These are phyloP conservation scores for Ormyrus pomaceus DNA, from an alignment of 2,888 invertebrate genomes.

Conservation along the genomic window DNA sequence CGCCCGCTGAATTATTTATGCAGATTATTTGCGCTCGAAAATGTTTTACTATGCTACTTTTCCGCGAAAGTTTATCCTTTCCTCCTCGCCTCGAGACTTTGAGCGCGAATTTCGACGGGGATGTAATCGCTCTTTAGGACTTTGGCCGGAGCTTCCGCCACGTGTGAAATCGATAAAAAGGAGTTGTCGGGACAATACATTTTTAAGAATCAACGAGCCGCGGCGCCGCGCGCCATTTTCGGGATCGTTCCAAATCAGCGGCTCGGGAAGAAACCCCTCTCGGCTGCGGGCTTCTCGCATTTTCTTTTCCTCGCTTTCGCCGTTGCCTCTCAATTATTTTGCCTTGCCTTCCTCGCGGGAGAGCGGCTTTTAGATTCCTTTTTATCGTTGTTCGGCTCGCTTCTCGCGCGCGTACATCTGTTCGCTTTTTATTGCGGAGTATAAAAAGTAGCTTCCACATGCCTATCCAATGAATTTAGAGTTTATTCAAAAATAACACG, in stretches of 20 bases:
- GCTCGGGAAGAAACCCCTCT: constrained; percentile 13
- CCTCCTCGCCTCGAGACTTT: too few species aligned
- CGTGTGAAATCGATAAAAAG: constrained; percentile 40
- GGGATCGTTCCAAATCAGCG: constrained; percentile 31
- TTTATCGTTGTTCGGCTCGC: constrained; percentile 1
- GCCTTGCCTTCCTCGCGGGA: constrained; percentile 3
- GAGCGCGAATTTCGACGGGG: too few species aligned
- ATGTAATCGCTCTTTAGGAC: too few species aligned
- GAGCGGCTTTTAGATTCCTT: background rate
- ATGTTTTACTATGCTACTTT: too few species aligned
- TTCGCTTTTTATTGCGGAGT: background rate
- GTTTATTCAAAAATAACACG: too few species aligned
- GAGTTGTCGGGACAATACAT: constrained; percentile 31
- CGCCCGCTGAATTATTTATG: too few species aligned
- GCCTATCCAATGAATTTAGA: background rate
- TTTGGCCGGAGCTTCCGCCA: background rate
- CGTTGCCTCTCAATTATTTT: constrained; percentile 27
- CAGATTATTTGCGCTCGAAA: too few species aligned
- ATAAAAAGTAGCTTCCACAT: too few species aligned
- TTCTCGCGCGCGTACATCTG: background rate
- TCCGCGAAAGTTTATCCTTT: too few species aligned
- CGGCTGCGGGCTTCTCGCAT: too few species aligned
- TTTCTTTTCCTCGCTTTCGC: background rate
- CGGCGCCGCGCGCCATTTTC: constrained; percentile 30
- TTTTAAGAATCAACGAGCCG: constrained; percentile 47